Base-by-base conservation (phyloP, 2,797 vertebrate species). In the Chrysocyon brachyurus region DNA sequence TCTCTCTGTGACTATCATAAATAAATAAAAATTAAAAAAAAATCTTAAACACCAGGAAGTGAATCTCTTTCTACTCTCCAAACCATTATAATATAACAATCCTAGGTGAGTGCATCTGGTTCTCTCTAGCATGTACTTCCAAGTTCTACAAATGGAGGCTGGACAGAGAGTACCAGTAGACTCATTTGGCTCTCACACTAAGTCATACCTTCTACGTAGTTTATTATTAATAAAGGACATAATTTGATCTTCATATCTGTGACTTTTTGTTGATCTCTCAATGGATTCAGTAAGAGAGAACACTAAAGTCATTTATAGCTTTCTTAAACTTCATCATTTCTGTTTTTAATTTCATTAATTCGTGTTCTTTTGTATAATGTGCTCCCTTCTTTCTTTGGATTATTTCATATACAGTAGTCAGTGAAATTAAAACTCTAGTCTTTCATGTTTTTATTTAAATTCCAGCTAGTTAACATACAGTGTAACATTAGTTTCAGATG, bases 341-440 rank as follows among this genome's bases (percentile, higher is more conserved):
- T 78, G 15, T 52, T 90, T 88, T 64, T 56, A 93, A 68, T 93
- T 85, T 70, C 31, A 93, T 70, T 91, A 57, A 95, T 70, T 70
- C 72, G 73, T 89, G 59, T 15, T 66, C n/a, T 82, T 89, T 46
- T 19, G 52, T 10, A 31, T 70, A 77, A 28, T 12, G 2, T 54
- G 31, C n/a, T 56, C n/a, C n/a, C 57, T 87, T 61, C 57, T 68
- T 95, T 72, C 26, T 83, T 92, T 73, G 88, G 59, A 49, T 85
- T 82, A 87, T 26, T 87, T 85, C 17, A 66, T 66, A 22, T n/a
- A 66, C 31, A 66, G 24, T n/a, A 66, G 28, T 66, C 64, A n/a
- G 61, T n/a, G 31, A 66, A 66, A 66, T 66, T n/a, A 66, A 66
- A 66, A 66, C 64, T 66, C 64, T 6, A n/a, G 64, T 66, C 64